Evolutionary conservation across 2,888 invertebrate species (phyloP), one percentile per base, ranked within the genome.

Genomic region (Tetragonisca angustula): DNA sequence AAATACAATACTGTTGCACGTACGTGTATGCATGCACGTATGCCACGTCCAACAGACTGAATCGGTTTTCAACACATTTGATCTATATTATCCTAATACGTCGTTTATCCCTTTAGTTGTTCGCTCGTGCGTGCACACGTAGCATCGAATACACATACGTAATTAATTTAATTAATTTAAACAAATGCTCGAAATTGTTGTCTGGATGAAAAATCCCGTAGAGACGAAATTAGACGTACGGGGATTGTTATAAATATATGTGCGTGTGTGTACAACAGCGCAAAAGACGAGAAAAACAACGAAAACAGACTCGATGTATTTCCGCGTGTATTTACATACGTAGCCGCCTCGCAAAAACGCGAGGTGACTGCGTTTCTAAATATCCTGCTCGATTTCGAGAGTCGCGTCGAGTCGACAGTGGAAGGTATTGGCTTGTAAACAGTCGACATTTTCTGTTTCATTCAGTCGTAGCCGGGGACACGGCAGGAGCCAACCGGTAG

Each of bases 61-160:
- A 76, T 21, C 36, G n/a, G 49, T 70, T 75, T 71, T 76, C 69
- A 76, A 76, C 76, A 65, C 11, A 59, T 71, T 52, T 56, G 17
- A 76, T 80, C 24, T 52, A 24, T 50, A 56, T 65, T 70, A 56
- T 50, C 56, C n/a, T 67, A 69, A 65, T 76, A 59, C 59, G 65
- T 65, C 65, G 36, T 71, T 76, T 50, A 21, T 64, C 50, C 15
- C 36, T 43, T 56, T 59, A 50, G 11, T 49, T 62, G 50, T 43
- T 64, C 11, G 3, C 27, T 56, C 2, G 36, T 4, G 17, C 19
- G 36, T 59, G 24, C 9, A 21, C 19, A 24, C 43, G 17, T 19
- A 11, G 2, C 49, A 4, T 68, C 21, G 6, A 49, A 17, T 4
- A 49, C 32, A 32, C 4, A 4, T 0, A 4, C 32, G 32, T 49